Evolutionary conservation across 2,797 vertebrate genomes (phyloP).

Genomic region (Pseudotriccus pelzelni): DNA sequence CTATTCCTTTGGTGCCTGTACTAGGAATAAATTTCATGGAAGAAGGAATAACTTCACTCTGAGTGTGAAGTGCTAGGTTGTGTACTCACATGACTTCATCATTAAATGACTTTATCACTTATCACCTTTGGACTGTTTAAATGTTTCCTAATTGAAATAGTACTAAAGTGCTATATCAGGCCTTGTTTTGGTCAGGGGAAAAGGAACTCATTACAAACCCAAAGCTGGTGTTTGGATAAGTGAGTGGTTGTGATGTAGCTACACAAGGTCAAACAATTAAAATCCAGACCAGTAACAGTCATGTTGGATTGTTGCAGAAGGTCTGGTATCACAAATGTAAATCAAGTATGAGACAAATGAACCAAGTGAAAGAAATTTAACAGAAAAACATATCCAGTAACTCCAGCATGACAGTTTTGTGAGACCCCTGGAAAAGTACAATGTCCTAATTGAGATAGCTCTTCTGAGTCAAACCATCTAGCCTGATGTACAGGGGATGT

Average conservation of each 20-base stretch:
- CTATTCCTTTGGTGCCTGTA: not conserved
- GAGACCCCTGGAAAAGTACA: not conserved
- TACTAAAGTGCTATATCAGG: not conserved
- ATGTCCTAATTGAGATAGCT: not conserved
- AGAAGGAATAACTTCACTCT: not conserved
- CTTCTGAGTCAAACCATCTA: not conserved
- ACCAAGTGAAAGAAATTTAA: not conserved
- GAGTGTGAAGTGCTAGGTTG: not conserved
- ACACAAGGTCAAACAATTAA: not conserved
- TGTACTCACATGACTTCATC: not conserved
- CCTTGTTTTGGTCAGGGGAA: not conserved
- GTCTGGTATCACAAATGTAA: not conserved
- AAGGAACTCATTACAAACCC: not conserved
- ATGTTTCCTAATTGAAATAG: not conserved
- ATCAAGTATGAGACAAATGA: not conserved
- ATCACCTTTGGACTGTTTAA: not conserved
- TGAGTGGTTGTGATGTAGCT: not conserved
- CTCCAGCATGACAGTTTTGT: not conserved
- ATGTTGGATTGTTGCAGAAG: not conserved
- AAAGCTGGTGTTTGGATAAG: not conserved
- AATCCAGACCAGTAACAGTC: accelerated
- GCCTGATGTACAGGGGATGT: not conserved
- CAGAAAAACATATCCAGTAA: not conserved
- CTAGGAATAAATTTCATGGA: not conserved
- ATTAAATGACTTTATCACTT: not conserved